Evolutionary conservation across 2,113 vertebrate species (phyloP).

Genomic region (Eudorcas thomsonii): DNA sequence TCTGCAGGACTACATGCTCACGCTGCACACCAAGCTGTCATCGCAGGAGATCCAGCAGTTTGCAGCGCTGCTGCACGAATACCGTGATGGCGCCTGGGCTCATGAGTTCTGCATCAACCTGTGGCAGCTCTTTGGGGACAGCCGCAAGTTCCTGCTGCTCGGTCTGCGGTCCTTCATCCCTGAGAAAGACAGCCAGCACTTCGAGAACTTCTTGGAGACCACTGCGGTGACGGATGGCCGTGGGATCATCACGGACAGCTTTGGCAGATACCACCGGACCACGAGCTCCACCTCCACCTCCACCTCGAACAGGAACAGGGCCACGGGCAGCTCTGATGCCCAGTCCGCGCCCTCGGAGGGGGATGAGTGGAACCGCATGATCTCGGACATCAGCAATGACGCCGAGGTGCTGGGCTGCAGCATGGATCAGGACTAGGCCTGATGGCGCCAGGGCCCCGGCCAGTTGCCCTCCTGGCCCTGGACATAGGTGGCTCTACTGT

Average conservation of each 20-base stretch:
- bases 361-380: slow-evolving; percentile 98
- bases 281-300: slow-evolving; percentile 89
- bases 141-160: slow-evolving; percentile 95
- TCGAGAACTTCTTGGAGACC: slow-evolving; percentile 97
- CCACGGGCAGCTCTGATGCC: slow-evolving; percentile 87
- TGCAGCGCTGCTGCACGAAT: slow-evolving; percentile 92
- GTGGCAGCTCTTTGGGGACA: slow-evolving; percentile 96
- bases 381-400: slow-evolving; percentile 97
- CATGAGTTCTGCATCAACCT: slow-evolving; percentile 98
- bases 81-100: slow-evolving; percentile 93
- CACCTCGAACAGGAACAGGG: slow-evolving; percentile 90
- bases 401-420: slow-evolving; percentile 95
- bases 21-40: slow-evolving; percentile 93
- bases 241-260: slow-evolving; percentile 98
- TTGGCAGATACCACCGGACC: slow-evolving; percentile 91
- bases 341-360: slow-evolving; percentile 89
- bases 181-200: slow-evolving; percentile 98
- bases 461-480: not conserved
- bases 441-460: not conserved
- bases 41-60: slow-evolving; percentile 99
- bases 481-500: not conserved
- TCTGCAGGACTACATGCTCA: slow-evolving; percentile 98
- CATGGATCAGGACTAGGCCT: slow-evolving; percentile 90
- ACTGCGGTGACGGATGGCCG: slow-evolving; percentile 96
- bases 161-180: slow-evolving; percentile 96